A percentile compares a stretch with the other conserved stretches of the same genome.
phyloP scores from a whole-genome alignment of 2,113 vertebrate species.

The Siniperca chuatsi region DNA sequence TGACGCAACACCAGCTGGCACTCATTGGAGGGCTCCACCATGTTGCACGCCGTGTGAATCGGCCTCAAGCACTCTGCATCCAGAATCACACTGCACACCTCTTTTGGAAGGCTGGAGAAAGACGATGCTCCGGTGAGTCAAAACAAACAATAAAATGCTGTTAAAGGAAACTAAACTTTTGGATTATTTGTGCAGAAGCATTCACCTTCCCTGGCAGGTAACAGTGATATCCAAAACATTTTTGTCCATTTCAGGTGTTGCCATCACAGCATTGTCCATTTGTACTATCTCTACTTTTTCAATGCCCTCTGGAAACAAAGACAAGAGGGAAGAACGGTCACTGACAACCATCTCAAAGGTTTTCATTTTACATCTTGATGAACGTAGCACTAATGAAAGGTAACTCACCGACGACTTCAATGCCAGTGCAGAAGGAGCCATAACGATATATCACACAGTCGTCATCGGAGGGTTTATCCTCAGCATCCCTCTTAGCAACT shows the following conservation, averaged over 20 bases:
- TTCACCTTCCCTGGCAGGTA: constrained; percentile 93
- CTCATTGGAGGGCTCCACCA: constrained; percentile 83
- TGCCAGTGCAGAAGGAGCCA: constrained; percentile 88
- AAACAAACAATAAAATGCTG: not conserved
- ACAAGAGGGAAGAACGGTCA: not conserved
- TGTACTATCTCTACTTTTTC: constrained; percentile 91
- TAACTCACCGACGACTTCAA: constrained; percentile 91
- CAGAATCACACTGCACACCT: constrained; percentile 91
- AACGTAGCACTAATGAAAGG: not conserved
- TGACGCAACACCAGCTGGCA: constrained; percentile 91
- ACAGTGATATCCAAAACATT: constrained; percentile 91
- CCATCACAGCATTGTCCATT: constrained; percentile 78
- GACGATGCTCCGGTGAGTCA: not conserved
- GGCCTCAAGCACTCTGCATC: constrained; percentile 88
- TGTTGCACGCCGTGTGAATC: constrained; percentile 84
- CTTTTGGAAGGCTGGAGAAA: constrained; percentile 83
- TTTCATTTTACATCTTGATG: not conserved
- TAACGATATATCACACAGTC: constrained; percentile 92
- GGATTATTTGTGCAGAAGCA: not conserved
- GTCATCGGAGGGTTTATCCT: constrained; percentile 63
- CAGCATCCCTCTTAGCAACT: constrained; percentile 84
- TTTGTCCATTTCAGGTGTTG: constrained; percentile 59
- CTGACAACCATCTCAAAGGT: not conserved
- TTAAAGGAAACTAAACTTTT: not conserved
- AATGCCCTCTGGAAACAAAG: constrained; percentile 88